Conservation (phyloP, 2,888 invertebrate species). For the Epinotia ramella region DNA sequence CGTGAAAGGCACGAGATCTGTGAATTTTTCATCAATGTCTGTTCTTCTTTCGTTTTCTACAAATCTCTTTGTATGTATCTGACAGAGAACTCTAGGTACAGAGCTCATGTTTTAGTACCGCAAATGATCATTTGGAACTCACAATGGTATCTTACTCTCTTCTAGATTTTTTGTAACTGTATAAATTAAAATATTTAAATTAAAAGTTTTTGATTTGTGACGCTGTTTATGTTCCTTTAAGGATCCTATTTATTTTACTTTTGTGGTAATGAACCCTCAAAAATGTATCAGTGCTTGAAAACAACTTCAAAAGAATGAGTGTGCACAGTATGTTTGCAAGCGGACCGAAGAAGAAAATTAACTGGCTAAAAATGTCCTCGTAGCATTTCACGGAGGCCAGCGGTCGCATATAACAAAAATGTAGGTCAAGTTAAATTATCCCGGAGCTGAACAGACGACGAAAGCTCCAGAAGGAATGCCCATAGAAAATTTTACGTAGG, state of each 20-base stretch:
- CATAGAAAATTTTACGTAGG: background rate
- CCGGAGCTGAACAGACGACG: background rate
- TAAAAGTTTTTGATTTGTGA: too few relatives aligned
- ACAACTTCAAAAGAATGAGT: background rate
- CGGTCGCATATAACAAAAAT: constrained; percentile 15
- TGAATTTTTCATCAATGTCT: too few relatives aligned
- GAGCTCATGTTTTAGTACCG: too few relatives aligned
- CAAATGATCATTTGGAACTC: too few relatives aligned
- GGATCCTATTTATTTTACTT: background rate
- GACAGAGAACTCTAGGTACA: too few relatives aligned
- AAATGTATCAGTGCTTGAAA: background rate
- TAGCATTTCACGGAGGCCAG: constrained; percentile 8
- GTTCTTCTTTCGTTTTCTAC: too few relatives aligned
- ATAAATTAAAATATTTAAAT: too few relatives aligned
- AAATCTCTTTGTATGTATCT: too few relatives aligned
- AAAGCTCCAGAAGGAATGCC: constrained; percentile 8
- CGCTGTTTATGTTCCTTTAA: too few relatives aligned
- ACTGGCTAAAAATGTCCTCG: constrained; percentile 10
- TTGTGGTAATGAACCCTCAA: background rate
- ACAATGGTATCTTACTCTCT: too few relatives aligned
- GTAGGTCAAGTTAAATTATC: constrained; percentile 33
- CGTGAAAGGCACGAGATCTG: too few relatives aligned
- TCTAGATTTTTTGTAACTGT: too few relatives aligned
- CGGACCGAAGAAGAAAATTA: constrained; percentile 1
- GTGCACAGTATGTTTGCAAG: background rate